Base-by-base conservation (phyloP, 2,797 vertebrate species). In the Bradypus variegatus region DNA sequence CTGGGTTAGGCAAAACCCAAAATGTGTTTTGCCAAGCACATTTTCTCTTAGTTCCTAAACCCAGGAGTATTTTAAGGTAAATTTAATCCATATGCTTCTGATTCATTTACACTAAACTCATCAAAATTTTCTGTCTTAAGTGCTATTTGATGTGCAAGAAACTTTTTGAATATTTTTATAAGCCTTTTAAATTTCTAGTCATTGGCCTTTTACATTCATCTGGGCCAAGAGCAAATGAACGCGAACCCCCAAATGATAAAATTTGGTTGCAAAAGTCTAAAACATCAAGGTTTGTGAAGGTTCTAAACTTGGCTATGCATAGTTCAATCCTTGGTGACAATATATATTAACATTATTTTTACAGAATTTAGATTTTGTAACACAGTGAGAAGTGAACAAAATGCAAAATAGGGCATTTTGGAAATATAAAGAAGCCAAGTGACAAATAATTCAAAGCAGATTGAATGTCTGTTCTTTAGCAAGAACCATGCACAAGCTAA, bases 21-120 rank as follows among this genome's bases (percentile, higher is more conserved):
- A 96, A 96, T 96, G 95, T 96, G 96, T 96, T 96, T 96, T 95
- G 95, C 96, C 96, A 96, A 96, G 95, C 96, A 96, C 96, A 96
- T 96, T 96, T 96, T 96, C 96, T 95, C 96, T 96, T 96, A 96
- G 96, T 96, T 96, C 85, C 95, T 95, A 96, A 96, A 94, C 96
- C 96, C 96, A 96, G 95, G 96, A 96, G 96, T 96, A 96, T 96
- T 96, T 96, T 96, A 96, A 96, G 96, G 95, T 96, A 96, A 96
- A 96, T 96, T 96, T 96, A 96, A 96, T 96, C 96, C 96, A 96
- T 96, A 96, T 96, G 96, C 90, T 96, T 96, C 94, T 96, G 96
- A 96, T 96, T 96, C 96, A 96, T 96, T 95, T 96, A 95, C 93
- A 96, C 96, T 96, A 95, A 96, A 96, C 93, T 96, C 96, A 96